Conservation (phyloP, 2,113 vertebrate species). For the Clupea harengus region DNA sequence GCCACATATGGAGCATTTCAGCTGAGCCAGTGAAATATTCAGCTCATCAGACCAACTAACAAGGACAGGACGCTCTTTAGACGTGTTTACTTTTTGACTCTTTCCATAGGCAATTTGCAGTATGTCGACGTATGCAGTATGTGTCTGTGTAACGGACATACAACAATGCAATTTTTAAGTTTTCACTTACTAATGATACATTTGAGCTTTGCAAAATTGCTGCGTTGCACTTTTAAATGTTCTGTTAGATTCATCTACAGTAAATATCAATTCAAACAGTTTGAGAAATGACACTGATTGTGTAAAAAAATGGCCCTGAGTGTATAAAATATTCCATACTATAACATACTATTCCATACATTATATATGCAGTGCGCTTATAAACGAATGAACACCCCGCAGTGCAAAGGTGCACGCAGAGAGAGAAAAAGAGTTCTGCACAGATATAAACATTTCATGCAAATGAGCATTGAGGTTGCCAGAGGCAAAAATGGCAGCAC, state of each 20-base stretch:
- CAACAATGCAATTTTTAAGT: too few relatives aligned
- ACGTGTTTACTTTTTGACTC: too few relatives aligned
- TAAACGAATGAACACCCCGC: neutral
- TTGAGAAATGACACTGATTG: neutral
- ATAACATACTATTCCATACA: neutral
- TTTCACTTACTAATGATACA: too few relatives aligned
- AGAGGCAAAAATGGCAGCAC: neutral
- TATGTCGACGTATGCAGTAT: too few relatives aligned
- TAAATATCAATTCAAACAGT: constrained; percentile 28
- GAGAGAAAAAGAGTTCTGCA: neutral
- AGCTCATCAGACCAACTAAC: too few relatives aligned
- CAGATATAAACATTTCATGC: neutral
- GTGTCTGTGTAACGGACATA: too few relatives aligned
- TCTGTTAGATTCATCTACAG: neutral
- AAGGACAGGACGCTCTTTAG: too few relatives aligned
- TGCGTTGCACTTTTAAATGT: neutral
- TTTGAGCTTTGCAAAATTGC: too few relatives aligned
- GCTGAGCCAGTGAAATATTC: too few relatives aligned
- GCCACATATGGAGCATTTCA: neutral
- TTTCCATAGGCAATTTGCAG: too few relatives aligned
- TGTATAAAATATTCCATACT: neutral
- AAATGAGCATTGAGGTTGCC: neutral
- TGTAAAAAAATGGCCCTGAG: neutral
- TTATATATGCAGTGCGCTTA: neutral
- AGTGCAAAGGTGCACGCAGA: neutral